phyloP scores from a whole-genome alignment of 2,888 invertebrate species.

The Deilephila elpenor region DNA sequence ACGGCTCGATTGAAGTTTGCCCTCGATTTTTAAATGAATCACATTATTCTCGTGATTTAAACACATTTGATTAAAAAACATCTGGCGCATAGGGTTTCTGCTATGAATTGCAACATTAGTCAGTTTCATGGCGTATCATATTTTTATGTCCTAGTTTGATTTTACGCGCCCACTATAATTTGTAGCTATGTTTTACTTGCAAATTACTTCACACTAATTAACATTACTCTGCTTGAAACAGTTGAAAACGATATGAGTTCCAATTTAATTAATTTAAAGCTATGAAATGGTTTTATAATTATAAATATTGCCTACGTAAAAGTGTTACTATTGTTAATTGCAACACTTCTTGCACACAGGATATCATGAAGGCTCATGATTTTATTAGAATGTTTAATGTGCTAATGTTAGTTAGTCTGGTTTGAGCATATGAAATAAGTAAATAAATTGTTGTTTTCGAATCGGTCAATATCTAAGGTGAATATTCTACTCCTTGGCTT shows the following conservation, averaged over 20 bases:
- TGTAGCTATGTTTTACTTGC: conserved; percentile 16
- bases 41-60: conserved; percentile 1
- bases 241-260: conserved; percentile 19
- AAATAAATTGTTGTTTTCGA: background rate
- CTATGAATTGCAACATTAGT: conserved; percentile 1
- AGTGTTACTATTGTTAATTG: conserved; percentile 28
- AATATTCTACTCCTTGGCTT: conserved; percentile 35
- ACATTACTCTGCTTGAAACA: conserved; percentile 13
- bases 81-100: conserved; percentile 7
- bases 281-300: conserved; percentile 1
- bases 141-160: conserved; percentile 20
- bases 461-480: background rate
- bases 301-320: background rate
- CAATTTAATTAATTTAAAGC: conserved; percentile 24
- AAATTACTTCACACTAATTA: conserved; percentile 27
- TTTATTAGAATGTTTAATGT: background rate
- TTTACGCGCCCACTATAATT: background rate
- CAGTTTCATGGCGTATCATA: background rate
- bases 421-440: background rate
- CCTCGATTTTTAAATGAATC: conserved; percentile 46
- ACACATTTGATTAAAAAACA: conserved; percentile 9
- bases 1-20: conserved; percentile 55
- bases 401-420: background rate
- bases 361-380: background rate
- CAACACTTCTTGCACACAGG: background rate